A percentile compares a stretch with the other conserved stretches of the same genome.
Conservation (phyloP, 2,888 invertebrate species). For the Lasioglossum calceatum region DNA sequence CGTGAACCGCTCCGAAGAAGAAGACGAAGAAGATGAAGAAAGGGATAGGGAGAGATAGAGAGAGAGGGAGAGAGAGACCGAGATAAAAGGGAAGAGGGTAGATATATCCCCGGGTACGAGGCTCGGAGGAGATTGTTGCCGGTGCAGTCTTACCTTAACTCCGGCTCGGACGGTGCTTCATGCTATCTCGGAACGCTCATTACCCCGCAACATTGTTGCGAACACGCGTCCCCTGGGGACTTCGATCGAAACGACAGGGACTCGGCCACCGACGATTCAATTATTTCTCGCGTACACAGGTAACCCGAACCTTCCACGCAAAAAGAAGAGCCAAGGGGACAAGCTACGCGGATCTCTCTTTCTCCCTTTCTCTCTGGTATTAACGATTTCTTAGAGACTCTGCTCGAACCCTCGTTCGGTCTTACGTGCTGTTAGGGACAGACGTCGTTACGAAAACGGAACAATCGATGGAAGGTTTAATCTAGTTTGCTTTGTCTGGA, state of each 20-base stretch:
- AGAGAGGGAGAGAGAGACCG: background rate
- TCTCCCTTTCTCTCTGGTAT: background rate
- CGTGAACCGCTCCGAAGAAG: background rate
- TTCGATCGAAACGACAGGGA: constrained; percentile 26
- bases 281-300: constrained; percentile 24
- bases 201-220: constrained; percentile 43
- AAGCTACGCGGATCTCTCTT: background rate
- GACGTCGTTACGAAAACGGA: background rate
- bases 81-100: constrained; percentile 32
- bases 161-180: constrained; percentile 39
- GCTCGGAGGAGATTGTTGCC: constrained; percentile 30
- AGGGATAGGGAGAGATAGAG: background rate
- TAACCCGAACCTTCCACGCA: background rate
- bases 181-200: constrained; percentile 49
- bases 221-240: constrained; percentile 17
- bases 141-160: constrained; percentile 41
- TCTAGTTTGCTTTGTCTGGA: background rate
- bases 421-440: background rate
- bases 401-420: background rate
- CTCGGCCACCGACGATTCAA: constrained; percentile 40
- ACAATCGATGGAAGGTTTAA: background rate
- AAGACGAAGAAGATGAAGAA: background rate
- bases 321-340: background rate
- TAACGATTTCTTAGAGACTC: background rate
- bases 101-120: constrained; percentile 22